Base-by-base conservation (phyloP, 2,888 invertebrate species). In the Drosophila subquinaria region DNA sequence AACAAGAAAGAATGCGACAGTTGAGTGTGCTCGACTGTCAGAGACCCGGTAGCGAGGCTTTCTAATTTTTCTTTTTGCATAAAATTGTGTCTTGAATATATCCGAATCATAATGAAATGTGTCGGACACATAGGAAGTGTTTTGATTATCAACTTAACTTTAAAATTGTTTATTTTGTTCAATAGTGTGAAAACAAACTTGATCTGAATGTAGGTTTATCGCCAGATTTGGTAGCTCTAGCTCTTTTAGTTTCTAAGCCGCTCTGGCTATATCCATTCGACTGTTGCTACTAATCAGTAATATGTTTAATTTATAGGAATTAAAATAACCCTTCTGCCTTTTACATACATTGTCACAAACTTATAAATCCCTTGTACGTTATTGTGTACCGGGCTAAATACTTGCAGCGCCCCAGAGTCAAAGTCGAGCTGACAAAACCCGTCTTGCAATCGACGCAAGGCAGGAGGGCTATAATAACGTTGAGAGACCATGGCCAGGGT, bases 361-460 rank as follows among this genome's bases (percentile, higher is more conserved):
- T 1, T 8, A 38, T 38, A 38, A 6, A 3, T 6, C n/a, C n/a
- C 8, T 8, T 38, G 8, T n/a, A 6, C 38, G n/a, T n/a, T n/a
- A 6, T n/a, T n/a, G 6, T 3, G n/a, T 38, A 38, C n/a, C 3
- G 38, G 38, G n/a, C 38, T n/a, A 38, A 38, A 38, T 62, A 80
- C 57, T 80, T 74, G 80, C 73, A 79, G 65, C 76, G 73, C 74
- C 74, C 65, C 70, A 78, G 70, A 81, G 81, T 79, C 84, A 81
- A 81, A 81, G 81, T 79, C 84, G 79, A 79, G 64, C 82, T 81
- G 79, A 83, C 73, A 61, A 61, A 51, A 61, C 59, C 59, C 59
- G 59, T 77, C 77, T 77, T 78, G 48, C 61, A 36, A 47, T 48
- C 50, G 27, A 48, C 11, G 13, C 38, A 15, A 42, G 51, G 30